Evolutionary conservation across 2,888 invertebrate genomes (phyloP).

Genomic region (Chrysotoxum bicinctum): DNA sequence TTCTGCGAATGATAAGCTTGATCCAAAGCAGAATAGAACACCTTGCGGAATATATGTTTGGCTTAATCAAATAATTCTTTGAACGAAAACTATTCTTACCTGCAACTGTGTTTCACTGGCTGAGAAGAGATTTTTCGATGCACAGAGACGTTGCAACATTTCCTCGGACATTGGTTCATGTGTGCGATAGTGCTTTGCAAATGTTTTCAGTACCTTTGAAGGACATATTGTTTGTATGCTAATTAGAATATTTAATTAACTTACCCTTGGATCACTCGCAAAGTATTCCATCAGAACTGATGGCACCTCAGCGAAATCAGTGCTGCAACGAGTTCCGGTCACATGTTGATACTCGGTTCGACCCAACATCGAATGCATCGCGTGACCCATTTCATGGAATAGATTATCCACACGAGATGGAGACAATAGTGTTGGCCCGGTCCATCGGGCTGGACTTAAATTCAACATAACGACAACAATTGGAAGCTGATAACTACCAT

Average conservation of each 20-base stretch:
- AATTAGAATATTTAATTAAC: conserved; percentile 26
- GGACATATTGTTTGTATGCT: background rate
- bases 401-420: conserved; percentile 96
- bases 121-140: conserved; percentile 92
- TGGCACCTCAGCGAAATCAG: conserved; percentile 99
- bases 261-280: conserved; percentile 91
- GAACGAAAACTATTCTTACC: conserved; percentile 77
- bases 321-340: conserved; percentile 97
- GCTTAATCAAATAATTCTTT: background rate
- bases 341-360: conserved; percentile 98
- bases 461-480: conserved; percentile 97
- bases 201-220: conserved; percentile 88
- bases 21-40: conserved; percentile 95
- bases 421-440: conserved; percentile 89
- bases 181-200: conserved; percentile 95
- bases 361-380: conserved; percentile 99
- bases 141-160: conserved; percentile 90
- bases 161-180: conserved; percentile 91
- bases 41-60: conserved; percentile 81
- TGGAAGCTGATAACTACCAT: conserved; percentile 94
- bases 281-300: conserved; percentile 99
- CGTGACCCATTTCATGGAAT: conserved; percentile 99
- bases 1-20: conserved; percentile 90
- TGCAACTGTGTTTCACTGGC: conserved; percentile 95
- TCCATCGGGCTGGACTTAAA: conserved; percentile 88